Conservation (phyloP, 2,888 invertebrate species). For the Agriopis marginaria region DNA sequence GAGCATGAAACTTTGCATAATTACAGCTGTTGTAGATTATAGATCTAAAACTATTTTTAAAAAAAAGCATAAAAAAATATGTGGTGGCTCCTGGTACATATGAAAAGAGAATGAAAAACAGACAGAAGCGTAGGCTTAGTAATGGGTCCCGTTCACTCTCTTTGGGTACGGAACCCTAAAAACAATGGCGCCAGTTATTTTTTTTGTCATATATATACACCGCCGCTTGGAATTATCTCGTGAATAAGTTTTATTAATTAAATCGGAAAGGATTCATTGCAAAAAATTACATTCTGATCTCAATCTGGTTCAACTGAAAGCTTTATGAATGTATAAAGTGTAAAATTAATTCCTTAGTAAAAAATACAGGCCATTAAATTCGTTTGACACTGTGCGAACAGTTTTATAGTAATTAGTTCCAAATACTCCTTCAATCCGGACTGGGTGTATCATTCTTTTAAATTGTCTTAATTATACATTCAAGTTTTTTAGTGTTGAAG, state of each 20-base stretch:
- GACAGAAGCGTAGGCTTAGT: too few relatives aligned
- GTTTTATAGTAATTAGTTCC: constrained; percentile 27
- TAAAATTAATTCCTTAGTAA: not conserved
- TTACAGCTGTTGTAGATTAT: too few relatives aligned
- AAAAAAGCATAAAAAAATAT: too few relatives aligned
- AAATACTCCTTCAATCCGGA: constrained; percentile 37
- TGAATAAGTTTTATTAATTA: constrained; percentile 6
- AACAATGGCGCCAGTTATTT: not conserved
- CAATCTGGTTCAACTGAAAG: not conserved
- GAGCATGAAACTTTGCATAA: too few relatives aligned
- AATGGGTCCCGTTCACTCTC: too few relatives aligned
- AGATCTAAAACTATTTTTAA: too few relatives aligned
- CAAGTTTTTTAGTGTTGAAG: constrained; percentile 9
- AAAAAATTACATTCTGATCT: constrained; percentile 8
- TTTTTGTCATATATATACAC: not conserved
- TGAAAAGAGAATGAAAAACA: too few relatives aligned
- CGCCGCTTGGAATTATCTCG: not conserved
- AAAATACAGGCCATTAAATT: constrained; percentile 11
- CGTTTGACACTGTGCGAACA: constrained; percentile 29
- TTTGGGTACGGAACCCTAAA: too few relatives aligned
- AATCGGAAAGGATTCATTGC: not conserved
- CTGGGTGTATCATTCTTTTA: constrained; percentile 51
- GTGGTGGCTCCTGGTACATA: too few relatives aligned
- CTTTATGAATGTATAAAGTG: constrained; percentile 3
- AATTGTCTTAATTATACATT: constrained; percentile 49